phyloP scores from a whole-genome alignment of 2,113 vertebrate species.

The Rhinogobius similis region DNA sequence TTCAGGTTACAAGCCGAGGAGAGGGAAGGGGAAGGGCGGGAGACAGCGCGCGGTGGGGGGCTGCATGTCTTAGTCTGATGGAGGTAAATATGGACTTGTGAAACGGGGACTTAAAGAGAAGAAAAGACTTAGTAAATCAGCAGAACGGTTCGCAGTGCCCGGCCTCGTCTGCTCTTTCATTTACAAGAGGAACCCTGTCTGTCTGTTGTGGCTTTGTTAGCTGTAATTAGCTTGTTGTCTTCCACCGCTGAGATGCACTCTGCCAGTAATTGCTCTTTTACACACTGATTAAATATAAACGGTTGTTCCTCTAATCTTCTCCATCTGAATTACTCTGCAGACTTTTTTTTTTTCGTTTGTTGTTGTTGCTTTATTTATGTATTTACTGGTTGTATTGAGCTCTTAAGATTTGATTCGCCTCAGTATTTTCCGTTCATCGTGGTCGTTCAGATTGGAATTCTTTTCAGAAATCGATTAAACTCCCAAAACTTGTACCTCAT shows the following conservation, averaged over 20 bases:
- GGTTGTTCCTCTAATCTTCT: constrained; percentile 1
- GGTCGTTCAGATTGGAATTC: too few species aligned
- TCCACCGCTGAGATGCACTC: background rate
- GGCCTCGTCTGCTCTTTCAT: background rate
- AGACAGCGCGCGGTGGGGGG: constrained; percentile 30
- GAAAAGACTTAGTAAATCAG: constrained; percentile 15
- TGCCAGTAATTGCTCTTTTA: constrained; percentile 10
- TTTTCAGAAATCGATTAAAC: too few species aligned
- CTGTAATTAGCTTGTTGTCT: constrained; percentile 8
- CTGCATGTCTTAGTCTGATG: constrained; percentile 41
- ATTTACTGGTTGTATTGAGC: background rate
- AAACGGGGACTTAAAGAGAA: constrained; percentile 27
- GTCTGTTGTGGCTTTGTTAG: constrained; percentile 1
- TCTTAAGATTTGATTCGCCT: background rate
- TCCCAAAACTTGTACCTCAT: too few species aligned
- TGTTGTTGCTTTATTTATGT: background rate
- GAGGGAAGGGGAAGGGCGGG: constrained; percentile 22
- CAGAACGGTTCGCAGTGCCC: background rate
- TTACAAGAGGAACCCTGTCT: background rate
- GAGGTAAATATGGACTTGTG: constrained; percentile 47
- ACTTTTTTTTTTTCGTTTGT: background rate
- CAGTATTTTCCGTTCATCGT: too few species aligned
- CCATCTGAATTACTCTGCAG: background rate
- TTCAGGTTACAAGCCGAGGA: constrained; percentile 74
- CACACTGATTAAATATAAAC: constrained; percentile 12